phyloP scores from a whole-genome alignment of 2,888 invertebrate genomes.

The Scaptomyza caliginosa region DNA sequence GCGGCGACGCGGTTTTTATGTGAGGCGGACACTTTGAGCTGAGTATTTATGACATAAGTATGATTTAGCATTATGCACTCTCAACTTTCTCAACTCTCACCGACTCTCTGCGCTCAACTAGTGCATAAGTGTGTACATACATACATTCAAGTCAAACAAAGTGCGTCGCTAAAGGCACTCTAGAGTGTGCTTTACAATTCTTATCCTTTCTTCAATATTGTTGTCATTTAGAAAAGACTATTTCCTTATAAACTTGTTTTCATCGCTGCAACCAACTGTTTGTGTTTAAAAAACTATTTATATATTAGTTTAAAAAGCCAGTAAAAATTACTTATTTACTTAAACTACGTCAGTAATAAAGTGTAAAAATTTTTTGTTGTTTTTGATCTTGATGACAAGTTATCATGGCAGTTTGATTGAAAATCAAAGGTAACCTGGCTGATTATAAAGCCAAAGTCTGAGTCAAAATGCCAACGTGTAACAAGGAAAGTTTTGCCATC shows the following conservation, averaged over 20 bases:
- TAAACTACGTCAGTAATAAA: constrained; percentile 8
- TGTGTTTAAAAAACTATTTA: no score
- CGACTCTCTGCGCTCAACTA: not conserved
- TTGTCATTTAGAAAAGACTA: not conserved
- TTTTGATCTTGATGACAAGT: constrained; percentile 16
- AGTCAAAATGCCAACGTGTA: constrained; percentile 20
- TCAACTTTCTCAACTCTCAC: constrained; percentile 16
- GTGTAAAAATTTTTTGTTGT: not conserved
- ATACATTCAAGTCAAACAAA: constrained; percentile 51
- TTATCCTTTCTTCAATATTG: not conserved
- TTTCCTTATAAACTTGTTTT: not conserved
- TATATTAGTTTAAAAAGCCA: no score
- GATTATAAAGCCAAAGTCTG: constrained; percentile 52
- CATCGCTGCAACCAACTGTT: not conserved
- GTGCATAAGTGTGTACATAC: not conserved
- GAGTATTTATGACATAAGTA: constrained; percentile 66
- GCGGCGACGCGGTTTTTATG: constrained; percentile 38
- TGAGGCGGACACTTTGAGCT: constrained; percentile 62
- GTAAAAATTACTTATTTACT: constrained; percentile 1
- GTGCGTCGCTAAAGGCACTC: constrained; percentile 60
- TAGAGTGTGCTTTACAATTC: constrained; percentile 24
- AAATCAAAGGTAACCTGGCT: constrained; percentile 15
- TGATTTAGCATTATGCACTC: constrained; percentile 72
- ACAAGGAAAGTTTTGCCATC: constrained; percentile 58
- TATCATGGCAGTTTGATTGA: constrained; percentile 7